A percentile compares a stretch with the other conserved stretches of the same genome.
Conservation (phyloP, 53 echinoderm and acorn worm species). For the Crossaster papposus region DNA sequence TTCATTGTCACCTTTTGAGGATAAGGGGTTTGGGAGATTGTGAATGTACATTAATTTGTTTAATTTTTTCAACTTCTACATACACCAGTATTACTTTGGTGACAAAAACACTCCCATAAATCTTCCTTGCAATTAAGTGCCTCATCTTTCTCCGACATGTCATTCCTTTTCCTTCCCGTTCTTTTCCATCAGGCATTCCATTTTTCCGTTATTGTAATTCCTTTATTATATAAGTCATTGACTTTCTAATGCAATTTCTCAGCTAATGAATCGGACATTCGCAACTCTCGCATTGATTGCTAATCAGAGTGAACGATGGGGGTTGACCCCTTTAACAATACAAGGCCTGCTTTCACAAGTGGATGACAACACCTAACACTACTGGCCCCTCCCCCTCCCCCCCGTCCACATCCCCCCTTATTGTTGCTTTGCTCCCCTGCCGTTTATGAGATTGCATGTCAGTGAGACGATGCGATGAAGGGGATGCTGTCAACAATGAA, state of each 20-base stretch:
- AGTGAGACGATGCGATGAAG: not conserved
- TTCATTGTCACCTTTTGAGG: too few species aligned
- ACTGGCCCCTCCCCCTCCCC: too few species aligned
- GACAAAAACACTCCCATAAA: not conserved
- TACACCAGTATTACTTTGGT: not conserved
- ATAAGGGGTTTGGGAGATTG: too few species aligned
- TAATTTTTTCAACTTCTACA: too few species aligned
- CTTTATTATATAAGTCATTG: not conserved
- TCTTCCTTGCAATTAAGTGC: not conserved
- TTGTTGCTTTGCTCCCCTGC: not conserved
- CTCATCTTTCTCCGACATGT: not conserved
- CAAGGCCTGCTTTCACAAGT: not conserved
- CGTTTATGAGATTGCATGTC: slow-evolving; percentile 21
- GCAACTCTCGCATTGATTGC: not conserved
- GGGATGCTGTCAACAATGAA: slow-evolving; percentile 13
- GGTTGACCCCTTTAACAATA: not conserved
- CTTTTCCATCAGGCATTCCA: not conserved
- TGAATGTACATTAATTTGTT: too few species aligned
- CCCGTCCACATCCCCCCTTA: not conserved
- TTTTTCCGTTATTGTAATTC: not conserved
- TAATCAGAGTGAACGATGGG: not conserved
- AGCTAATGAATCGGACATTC: not conserved
- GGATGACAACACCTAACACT: not conserved
- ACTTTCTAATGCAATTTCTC: slow-evolving; percentile 9
- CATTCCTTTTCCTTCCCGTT: not conserved